These are phyloP conservation scores for Lochmaea capreae DNA, from an alignment of 2,888 invertebrate species.

Conservation along the genomic window DNA sequence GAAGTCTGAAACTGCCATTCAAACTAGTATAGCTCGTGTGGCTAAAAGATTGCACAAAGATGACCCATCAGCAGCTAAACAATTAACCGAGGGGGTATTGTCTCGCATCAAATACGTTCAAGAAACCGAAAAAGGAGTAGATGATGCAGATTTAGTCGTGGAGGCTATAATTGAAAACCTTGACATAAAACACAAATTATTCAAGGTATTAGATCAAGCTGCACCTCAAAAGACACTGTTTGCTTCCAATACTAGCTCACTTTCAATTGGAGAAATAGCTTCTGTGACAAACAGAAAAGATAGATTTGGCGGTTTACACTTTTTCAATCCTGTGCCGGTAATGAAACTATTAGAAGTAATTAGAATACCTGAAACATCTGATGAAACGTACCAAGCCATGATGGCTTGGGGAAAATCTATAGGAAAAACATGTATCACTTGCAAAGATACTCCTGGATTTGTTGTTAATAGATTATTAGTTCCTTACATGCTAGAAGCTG, in stretches of 20 bases:
- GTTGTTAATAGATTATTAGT: slow-evolving; percentile 90
- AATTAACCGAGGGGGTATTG: slow-evolving; percentile 73
- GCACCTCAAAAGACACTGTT: slow-evolving; percentile 82
- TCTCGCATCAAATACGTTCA: slow-evolving; percentile 73
- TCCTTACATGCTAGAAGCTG: slow-evolving; percentile 85
- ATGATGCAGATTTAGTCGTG: slow-evolving; percentile 79
- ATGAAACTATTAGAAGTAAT: slow-evolving; percentile 91
- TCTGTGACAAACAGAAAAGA: slow-evolving; percentile 77
- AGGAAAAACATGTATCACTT: slow-evolving; percentile 87
- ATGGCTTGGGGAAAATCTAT: slow-evolving; percentile 85
- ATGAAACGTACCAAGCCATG: slow-evolving; percentile 78
- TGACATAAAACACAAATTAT: slow-evolving; percentile 75
- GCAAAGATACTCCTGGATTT: slow-evolving; percentile 94
- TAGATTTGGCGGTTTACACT: slow-evolving; percentile 79
- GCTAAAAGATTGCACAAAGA: slow-evolving; percentile 83
- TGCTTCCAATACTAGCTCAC: slow-evolving; percentile 90
- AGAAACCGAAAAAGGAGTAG: slow-evolving; percentile 72
- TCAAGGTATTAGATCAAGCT: slow-evolving; percentile 78
- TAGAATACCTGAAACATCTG: slow-evolving; percentile 79
- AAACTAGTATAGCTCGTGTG: slow-evolving; percentile 77
- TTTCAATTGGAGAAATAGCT: slow-evolving; percentile 86
- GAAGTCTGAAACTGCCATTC: slow-evolving; percentile 79
- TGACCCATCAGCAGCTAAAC: slow-evolving; percentile 73
- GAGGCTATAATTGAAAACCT: slow-evolving; percentile 91
- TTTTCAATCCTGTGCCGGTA: slow-evolving; percentile 92